Evolutionary conservation across 2,113 vertebrate species (phyloP), one percentile per base, ranked within the genome.

Genomic region (Antigone vipio): DNA sequence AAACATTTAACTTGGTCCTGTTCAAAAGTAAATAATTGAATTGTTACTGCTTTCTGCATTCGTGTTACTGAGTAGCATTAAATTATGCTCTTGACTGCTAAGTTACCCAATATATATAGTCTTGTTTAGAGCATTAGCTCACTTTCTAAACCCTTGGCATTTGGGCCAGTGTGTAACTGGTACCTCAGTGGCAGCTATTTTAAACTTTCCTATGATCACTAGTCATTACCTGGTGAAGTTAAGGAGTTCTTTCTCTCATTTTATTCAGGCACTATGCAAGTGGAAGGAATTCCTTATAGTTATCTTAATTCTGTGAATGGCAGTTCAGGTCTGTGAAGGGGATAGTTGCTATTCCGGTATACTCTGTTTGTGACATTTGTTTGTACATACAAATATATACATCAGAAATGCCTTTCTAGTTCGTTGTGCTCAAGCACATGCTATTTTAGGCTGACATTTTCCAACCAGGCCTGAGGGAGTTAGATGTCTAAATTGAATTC

Each of bases 361-460:
- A 11, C 40, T 27, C 32, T 44, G 30, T 59, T 44, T 55, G 75
- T 79, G 75, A 77, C 58, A n/a, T 55, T 62, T 68, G 42, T 77
- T 93, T 67, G 56, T 44, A 27, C 77, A 24, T 59, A 58, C 6
- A 55, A 88, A 91, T 63, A 40, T 27, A 79, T 62, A 53, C 69
- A 93, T 77, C 83, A 93, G 68, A 73, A 94, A 26, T 34, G 81
- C 82, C 88, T 83, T 93, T 76, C 87, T 88, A 35, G 5, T 79
- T 66, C 9, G 66, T 76, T 95, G 81, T 96, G 9, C 85, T 79
- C 72, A 40, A 85, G 66, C 49, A 89, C 44, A 29, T 53, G 85
- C 93, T 97, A 97, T 95, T 96, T 97, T 97, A 93, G 92, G 93
- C 78, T 93, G 95, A 95, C 95, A 96, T 96, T 97, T 97, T 88